Evolutionary conservation across 2,113 vertebrate species (phyloP).

Genomic region (Tretioscincus oriximinensis): DNA sequence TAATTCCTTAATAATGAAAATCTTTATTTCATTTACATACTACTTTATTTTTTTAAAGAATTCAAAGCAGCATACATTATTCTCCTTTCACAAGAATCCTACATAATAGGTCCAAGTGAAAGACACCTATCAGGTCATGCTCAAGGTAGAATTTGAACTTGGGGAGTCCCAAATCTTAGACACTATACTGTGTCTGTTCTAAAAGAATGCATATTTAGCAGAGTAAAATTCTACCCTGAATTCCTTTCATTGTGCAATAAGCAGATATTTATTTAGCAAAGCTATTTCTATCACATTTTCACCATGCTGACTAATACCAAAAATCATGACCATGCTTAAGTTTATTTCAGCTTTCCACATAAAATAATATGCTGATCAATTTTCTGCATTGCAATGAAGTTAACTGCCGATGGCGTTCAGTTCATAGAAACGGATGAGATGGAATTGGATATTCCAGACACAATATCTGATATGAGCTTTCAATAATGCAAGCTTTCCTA

Average conservation of each 20-base stretch:
- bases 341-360: slow-evolving; percentile 41
- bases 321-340: slow-evolving; percentile 36
- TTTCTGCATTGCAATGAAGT: slow-evolving; percentile 38
- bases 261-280: neutral
- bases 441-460: slow-evolving; percentile 43
- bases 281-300: slow-evolving; percentile 41
- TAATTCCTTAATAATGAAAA: neutral
- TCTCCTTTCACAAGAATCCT: too few relatives aligned
- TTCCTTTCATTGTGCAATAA: slow-evolving; percentile 3
- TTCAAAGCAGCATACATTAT: too few relatives aligned
- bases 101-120: too few relatives aligned
- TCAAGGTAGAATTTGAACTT: too few relatives aligned
- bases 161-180: too few relatives aligned
- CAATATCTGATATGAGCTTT: slow-evolving; percentile 35
- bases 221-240: slow-evolving; percentile 42
- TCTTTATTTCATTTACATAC: too few relatives aligned
- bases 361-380: slow-evolving; percentile 43
- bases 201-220: slow-evolving; percentile 36
- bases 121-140: too few relatives aligned
- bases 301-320: slow-evolving; percentile 38
- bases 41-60: too few relatives aligned
- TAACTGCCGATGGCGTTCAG: slow-evolving; percentile 23
- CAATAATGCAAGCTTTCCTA: slow-evolving; percentile 53
- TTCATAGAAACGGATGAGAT: slow-evolving; percentile 12
- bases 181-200: slow-evolving; percentile 14